phyloP scores from a whole-genome alignment of 2,113 vertebrate species.

The Sapajus apella region DNA sequence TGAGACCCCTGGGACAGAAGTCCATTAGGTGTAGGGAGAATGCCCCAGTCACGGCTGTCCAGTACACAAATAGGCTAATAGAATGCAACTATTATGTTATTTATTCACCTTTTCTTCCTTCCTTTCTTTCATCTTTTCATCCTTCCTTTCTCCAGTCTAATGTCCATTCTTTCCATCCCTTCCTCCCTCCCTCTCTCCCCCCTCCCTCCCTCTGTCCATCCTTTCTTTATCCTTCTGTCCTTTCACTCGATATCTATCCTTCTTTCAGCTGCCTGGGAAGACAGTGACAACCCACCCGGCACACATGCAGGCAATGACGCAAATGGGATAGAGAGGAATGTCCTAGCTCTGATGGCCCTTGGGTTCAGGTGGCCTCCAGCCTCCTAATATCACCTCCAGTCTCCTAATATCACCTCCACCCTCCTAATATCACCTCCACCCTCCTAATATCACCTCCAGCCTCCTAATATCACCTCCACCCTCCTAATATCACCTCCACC shows the following conservation, averaged over 20 bases:
- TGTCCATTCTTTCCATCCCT: too few relatives aligned
- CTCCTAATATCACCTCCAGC: too few relatives aligned
- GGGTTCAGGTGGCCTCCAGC: not conserved
- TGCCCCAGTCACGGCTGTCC: not conserved
- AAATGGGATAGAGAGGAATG: not conserved
- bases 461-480: too few relatives aligned
- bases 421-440: too few relatives aligned
- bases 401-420: too few relatives aligned
- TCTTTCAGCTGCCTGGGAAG: not conserved
- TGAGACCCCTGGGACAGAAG: not conserved
- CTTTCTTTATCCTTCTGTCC: not conserved
- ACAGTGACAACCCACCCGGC: too few relatives aligned
- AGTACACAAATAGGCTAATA: not conserved
- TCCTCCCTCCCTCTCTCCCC: too few relatives aligned
- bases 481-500: too few relatives aligned
- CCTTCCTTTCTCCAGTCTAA: not conserved
- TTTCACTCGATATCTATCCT: too few relatives aligned
- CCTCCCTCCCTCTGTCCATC: too few relatives aligned
- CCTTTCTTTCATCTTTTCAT: too few relatives aligned
- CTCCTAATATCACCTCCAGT: too few relatives aligned
- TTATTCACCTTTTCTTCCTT: not conserved
- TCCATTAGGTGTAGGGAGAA: not conserved
- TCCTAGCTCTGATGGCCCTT: not conserved
- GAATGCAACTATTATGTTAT: not conserved
- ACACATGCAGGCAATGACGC: not conserved